Conservation (phyloP, 2,113 vertebrate genomes). For the Gallinago undulata region DNA sequence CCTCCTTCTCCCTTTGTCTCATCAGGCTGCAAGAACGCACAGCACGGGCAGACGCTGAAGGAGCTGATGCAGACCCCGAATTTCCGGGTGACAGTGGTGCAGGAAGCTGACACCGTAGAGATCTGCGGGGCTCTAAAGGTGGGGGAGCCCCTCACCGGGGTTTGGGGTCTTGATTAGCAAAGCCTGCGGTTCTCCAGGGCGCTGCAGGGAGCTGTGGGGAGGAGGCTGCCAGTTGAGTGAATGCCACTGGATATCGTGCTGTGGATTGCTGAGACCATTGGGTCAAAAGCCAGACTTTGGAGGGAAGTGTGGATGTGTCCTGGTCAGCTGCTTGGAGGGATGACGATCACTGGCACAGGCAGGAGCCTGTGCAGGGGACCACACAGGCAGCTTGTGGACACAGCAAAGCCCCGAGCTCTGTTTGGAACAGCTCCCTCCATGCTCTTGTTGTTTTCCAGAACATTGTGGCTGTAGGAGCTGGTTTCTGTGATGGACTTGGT, state of each 20-base stretch:
- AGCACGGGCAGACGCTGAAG: constrained; percentile 84
- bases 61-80: constrained; percentile 93
- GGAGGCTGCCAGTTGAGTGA: background rate
- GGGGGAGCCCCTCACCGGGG: background rate
- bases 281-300: background rate
- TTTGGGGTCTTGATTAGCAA: background rate
- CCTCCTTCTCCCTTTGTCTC: background rate
- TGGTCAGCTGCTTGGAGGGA: background rate
- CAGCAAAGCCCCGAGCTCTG: background rate
- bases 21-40: constrained; percentile 85
- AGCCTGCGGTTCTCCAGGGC: background rate
- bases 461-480: constrained; percentile 91
- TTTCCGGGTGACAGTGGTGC: constrained; percentile 92
- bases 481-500: constrained; percentile 94
- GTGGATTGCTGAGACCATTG: background rate
- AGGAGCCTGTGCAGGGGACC: background rate
- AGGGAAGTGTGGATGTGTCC: background rate
- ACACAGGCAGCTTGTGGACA: no score
- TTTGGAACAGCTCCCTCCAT: background rate
- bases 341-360: background rate
- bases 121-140: constrained; percentile 98
- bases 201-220: background rate
- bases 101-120: constrained; percentile 93
- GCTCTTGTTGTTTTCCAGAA: constrained; percentile 75
- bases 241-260: background rate